Evolutionary conservation across 2,888 invertebrate species (phyloP).

Genomic region (Tethea ocularis): DNA sequence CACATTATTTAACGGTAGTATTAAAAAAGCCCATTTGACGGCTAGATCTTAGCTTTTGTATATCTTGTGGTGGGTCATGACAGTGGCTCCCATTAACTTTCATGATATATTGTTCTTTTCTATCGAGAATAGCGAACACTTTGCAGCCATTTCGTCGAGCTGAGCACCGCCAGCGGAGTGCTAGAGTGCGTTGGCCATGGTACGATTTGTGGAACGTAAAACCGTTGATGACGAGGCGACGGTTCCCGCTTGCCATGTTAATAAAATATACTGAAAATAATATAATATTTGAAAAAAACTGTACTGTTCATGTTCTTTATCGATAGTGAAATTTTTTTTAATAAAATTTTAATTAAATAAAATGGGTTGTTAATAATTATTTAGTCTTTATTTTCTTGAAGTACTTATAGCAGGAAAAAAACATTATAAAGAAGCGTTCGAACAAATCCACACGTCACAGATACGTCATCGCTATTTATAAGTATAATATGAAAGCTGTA

Average conservation of each 20-base stretch:
- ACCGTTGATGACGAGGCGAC: conserved; percentile 18
- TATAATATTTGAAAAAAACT: too few relatives aligned
- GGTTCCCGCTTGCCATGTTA: conserved; percentile 17
- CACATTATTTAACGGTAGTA: neutral
- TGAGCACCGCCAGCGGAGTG: conserved; percentile 16
- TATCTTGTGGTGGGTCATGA: neutral
- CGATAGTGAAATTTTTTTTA: too few relatives aligned
- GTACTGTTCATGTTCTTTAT: too few relatives aligned
- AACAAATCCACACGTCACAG: too few relatives aligned
- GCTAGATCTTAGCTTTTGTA: conserved; percentile 4
- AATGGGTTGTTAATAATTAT: too few relatives aligned
- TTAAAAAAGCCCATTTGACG: neutral
- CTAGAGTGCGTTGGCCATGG: conserved; percentile 14
- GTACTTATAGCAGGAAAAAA: too few relatives aligned
- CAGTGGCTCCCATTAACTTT: neutral
- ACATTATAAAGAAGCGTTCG: too few relatives aligned
- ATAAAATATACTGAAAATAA: conserved; percentile 20
- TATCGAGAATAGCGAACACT: conserved; percentile 14
- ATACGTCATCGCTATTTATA: too few relatives aligned
- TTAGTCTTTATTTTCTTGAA: too few relatives aligned
- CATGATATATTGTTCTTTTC: neutral
- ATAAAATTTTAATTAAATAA: too few relatives aligned
- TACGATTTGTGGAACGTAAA: conserved; percentile 24
- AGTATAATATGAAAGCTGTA: too few relatives aligned
- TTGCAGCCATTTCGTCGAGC: conserved; percentile 20